Evolutionary conservation across 2,113 vertebrate species (phyloP), one percentile per base, ranked within the genome.

Genomic region (Hoplias malabaricus): DNA sequence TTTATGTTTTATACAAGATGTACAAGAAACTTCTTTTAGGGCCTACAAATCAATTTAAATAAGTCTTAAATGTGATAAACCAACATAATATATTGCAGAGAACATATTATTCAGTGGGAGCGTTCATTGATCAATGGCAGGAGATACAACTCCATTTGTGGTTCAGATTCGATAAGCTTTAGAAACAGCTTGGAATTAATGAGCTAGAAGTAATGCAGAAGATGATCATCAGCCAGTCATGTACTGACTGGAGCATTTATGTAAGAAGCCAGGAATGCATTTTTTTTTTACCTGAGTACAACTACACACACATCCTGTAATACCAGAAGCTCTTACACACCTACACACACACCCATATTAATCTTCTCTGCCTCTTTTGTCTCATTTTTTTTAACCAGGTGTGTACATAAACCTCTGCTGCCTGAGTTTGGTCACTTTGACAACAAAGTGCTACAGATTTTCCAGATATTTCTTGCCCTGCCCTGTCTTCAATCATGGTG

Each of bases 401-500:
- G 29, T 48, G 31, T 71, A 36, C 63, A n/a, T 13, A 25, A 56
- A 12, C 0, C 19, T 62, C 9, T 8, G 16, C 27, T 69, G n/a
- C 31, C 3, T 5, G 12, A 10, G 46, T 13, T 11, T 16, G 31
- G 9, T 13, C 66, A 42, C 79, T 27, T 36, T 2, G 11, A 23
- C 36, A 33, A 63, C 54, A 12, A 16, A 16, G 27, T 83, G 13
- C n/a, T 25, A 38, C 10, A 6, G 10, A 16, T n/a, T 29, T 68
- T 25, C 12, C 11, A 40, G 63, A 36, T 46, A 84, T 80, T 87
- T 85, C 84, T 36, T 9, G 67, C 61, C 62, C 71, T 0, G 67
- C 79, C 62, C 71, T 0, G 67, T 78, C 33, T 82, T 77, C 68
- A 78, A 77, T 81, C 74, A 96, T 96, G 94, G 77, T 87, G 0